Base-by-base conservation (phyloP, 92 coral and sea anemone genomes). In the Virgularia gustaviana region DNA sequence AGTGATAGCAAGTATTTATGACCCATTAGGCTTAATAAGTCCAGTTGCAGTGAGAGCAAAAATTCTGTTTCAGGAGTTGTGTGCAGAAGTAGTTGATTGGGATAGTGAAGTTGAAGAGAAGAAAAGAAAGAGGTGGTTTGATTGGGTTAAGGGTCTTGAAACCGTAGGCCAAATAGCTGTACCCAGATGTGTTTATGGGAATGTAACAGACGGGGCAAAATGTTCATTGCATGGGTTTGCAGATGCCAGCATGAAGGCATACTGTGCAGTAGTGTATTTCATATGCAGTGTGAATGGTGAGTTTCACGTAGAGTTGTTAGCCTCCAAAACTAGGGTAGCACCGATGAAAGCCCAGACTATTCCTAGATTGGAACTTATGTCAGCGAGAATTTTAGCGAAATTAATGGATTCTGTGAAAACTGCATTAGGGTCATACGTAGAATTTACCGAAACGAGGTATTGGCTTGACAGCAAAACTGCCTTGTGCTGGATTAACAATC, bases 301-400 rank as follows among this genome's bases (percentile, higher is more conserved):
- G 10, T 28, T 49, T 27, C 28, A 43, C 4, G 71, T 38, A 1
- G 53, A 41, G 45, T 37, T 87, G 65, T 43, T 86, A 28, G 49
- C 90, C 3, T 65, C 87, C 6, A 87, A 72, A 38, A 70, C 91
- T n/a, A 29, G 78, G 15, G 88, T 87, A 2, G 91, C 91, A 29
- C 86, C 88, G 2, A 9, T 83, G 13, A 83, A 87, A 30, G n/a
- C 36, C 25, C 51, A 66, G 32, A 75, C 82, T 4, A 79, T 87
- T 34, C 84, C 91, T 8, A 71, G 79, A 9, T 49, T 87, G 33
- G 91, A 87, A 45, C 68, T 83, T 6, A 73, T 87, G 82, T 72
- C 83, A 0, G 83, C 81, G 4, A 36, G 60, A 35, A 79, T 86
- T 18, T 49, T 82, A 36, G 90, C 90, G 1, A 36, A 56, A 49